A percentile compares a stretch with the other conserved stretches of the same genome.
Evolutionary conservation across 1,140 invertebrate genomes (phyloP).

Genomic region (Stegodyphus dumicola): DNA sequence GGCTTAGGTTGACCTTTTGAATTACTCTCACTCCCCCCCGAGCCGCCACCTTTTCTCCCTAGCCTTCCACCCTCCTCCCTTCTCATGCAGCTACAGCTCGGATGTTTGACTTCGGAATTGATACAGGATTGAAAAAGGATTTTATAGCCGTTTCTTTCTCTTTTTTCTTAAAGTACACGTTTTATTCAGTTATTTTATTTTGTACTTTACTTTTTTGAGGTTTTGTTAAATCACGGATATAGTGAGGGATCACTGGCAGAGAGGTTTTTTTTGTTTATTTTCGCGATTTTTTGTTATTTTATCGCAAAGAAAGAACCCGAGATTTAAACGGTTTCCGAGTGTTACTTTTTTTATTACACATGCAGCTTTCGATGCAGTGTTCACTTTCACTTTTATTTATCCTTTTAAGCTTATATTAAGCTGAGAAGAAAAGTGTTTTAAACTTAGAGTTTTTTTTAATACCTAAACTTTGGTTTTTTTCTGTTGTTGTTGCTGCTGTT

Average conservation of each 20-base stretch:
- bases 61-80: background rate
- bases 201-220: slow-evolving; percentile 34
- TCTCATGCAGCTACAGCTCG: background rate
- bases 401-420: background rate
- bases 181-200: slow-evolving; percentile 58
- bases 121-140: slow-evolving; percentile 61
- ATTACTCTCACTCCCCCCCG: slow-evolving; percentile 48
- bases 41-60: background rate
- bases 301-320: slow-evolving; percentile 10
- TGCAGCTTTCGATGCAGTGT: background rate
- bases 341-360: background rate
- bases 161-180: slow-evolving; percentile 46
- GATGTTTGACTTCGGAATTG: slow-evolving; percentile 61
- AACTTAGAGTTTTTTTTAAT: no score
- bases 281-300: slow-evolving; percentile 20
- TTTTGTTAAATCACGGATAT: slow-evolving; percentile 57
- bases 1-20: slow-evolving; percentile 59
- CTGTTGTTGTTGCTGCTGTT: no score
- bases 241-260: slow-evolving; percentile 14
- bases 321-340: slow-evolving; percentile 41
- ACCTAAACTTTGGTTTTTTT: no score
- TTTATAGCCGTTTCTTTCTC: slow-evolving; percentile 47
- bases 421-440: no score
- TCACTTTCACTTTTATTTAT: slow-evolving; percentile 1
- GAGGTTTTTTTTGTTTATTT: slow-evolving; percentile 48